Evolutionary conservation across 1,140 invertebrate genomes (phyloP), one percentile per base, ranked within the genome.

Genomic region (Whitmania pigra): DNA sequence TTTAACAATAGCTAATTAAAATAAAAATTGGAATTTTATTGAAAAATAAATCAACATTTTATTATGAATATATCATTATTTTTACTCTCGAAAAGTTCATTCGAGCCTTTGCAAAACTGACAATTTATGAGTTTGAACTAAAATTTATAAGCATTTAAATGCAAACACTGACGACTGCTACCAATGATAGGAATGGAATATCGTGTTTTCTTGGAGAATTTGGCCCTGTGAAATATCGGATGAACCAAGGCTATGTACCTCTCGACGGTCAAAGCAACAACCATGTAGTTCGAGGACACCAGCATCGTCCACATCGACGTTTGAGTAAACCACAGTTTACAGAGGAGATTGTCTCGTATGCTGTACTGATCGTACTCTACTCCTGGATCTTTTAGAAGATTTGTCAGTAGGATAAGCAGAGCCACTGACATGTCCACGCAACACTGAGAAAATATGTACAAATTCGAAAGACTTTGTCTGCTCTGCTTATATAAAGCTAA

Each of bases 181-280:
- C 43, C 43, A 7, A 49, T 49, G 43, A 49, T 49, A 49, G 43
- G 43, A 49, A 55, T 54, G 31, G 49, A 25, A n/a, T 54, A 31
- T 31, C n/a, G 20, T 31, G 29, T 60, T n/a, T 20, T 17, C 25
- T n/a, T 40, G 11, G 70, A 25, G 49, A 74, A 72, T 43, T 53
- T 53, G 15, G 36, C n/a, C 57, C 27, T 71, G 71, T 74, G 69
- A n/a, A 57, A 68, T n/a, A 74, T 49, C 29, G 73, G 70, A 43
- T 74, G 54, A 49, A 74, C 73, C 53, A 74, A 40, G 5, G 40
- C 73, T 18, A 74, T 18, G 70, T 72, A 74, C 27, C 69, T 67
- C 17, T 74, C 73, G n/a, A 72, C 17, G 22, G 70, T 72, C 49
- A 74, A 25, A 22, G 54, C 49, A 27, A 74, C 49, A 3, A 74